Base-by-base conservation (phyloP, 2,888 invertebrate genomes). In the Alitta virens region DNA sequence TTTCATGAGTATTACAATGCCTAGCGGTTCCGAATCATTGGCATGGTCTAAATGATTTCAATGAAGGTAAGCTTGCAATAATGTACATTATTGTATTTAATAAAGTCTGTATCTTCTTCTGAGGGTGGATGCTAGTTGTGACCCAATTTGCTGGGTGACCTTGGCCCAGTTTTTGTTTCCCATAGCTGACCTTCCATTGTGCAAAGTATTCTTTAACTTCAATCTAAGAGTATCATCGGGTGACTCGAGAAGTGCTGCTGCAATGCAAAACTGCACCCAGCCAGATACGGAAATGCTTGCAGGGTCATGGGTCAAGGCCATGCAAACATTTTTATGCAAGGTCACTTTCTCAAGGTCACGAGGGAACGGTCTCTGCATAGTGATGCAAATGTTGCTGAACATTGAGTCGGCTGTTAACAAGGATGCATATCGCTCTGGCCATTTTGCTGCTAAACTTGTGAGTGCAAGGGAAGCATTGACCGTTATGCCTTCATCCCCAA, bases 31-130 rank as follows among this genome's bases (percentile, higher is more conserved):
- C n/a, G n/a, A n/a, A n/a, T n/a, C n/a, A n/a, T n/a, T n/a, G n/a
- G n/a, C n/a, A n/a, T n/a, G n/a, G n/a, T n/a, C n/a, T n/a, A n/a
- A n/a, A n/a, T n/a, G n/a, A n/a, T n/a, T n/a, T n/a, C n/a, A n/a
- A n/a, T n/a, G n/a, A n/a, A n/a, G n/a, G n/a, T n/a, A n/a, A n/a
- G n/a, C n/a, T n/a, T n/a, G n/a, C n/a, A n/a, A n/a, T n/a, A n/a
- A n/a, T n/a, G n/a, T n/a, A n/a, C n/a, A n/a, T n/a, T n/a, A n/a
- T n/a, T n/a, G n/a, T n/a, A n/a, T n/a, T n/a, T 42, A 68, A 54
- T 68, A 68, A 21, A 68, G 49, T 51, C 65, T 67, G 56, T 67
- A 68, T 1, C 56, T 50, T 33, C 63, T 64, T n/a, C 68, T 55
- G 40, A 68, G 58, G 16, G 51, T 46, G 33, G 42, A 52, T 16